phyloP scores from a whole-genome alignment of 2,797 vertebrate genomes.

The Gastrophryne carolinensis region DNA sequence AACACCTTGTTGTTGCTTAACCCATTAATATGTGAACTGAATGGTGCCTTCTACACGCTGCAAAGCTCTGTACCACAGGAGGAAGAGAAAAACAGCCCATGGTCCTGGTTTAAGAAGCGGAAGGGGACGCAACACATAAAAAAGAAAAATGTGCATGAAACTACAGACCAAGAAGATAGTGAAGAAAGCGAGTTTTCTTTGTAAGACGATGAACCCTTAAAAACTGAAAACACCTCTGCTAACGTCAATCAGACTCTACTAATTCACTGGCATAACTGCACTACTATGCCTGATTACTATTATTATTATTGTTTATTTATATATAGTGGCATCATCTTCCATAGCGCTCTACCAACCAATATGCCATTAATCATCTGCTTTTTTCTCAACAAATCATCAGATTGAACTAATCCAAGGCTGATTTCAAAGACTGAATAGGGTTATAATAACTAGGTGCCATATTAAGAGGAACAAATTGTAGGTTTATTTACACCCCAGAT shows the following conservation, averaged over 20 bases:
- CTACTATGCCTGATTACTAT: not conserved
- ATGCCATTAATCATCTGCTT: conserved; percentile 31
- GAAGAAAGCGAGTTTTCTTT: conserved; percentile 79
- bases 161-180: conserved; percentile 70
- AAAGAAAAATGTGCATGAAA: conserved; percentile 78
- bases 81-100: conserved; percentile 71
- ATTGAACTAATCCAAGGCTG: not conserved
- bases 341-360: no score
- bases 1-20: not conserved
- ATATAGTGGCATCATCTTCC: no score
- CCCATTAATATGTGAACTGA: conserved; percentile 2
- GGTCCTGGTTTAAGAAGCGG: conserved; percentile 81
- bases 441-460: no score
- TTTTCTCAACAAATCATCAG: conserved; percentile 14
- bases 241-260: conserved; percentile 65
- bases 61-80: conserved; percentile 72
- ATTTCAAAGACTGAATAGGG: no score
- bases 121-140: conserved; percentile 76
- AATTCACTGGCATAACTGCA: conserved; percentile 60
- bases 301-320: no score
- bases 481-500: no score
- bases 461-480: no score
- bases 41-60: conserved; percentile 59
- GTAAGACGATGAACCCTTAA: conserved; percentile 78
- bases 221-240: conserved; percentile 63